Conservation (phyloP, 2,888 invertebrate species). For the Apamea epomidion region DNA sequence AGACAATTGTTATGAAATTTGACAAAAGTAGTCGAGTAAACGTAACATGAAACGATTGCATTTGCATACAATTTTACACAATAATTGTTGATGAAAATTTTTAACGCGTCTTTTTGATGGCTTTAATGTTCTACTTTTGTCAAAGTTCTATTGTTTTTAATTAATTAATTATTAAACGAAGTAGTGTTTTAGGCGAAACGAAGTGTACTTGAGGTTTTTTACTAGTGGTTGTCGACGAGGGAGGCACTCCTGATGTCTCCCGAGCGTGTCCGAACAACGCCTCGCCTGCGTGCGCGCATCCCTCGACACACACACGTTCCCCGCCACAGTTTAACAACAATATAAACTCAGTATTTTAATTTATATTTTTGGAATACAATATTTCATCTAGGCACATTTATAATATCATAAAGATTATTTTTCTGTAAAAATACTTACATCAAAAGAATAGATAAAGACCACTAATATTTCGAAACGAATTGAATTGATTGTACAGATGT, state of each 20-base stretch:
- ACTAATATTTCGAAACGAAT: constrained; percentile 66
- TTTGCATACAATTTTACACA: constrained; percentile 68
- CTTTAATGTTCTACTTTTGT: constrained; percentile 80
- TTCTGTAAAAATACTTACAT: constrained; percentile 67
- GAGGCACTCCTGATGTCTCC: constrained; percentile 39
- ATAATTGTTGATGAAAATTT: constrained; percentile 68
- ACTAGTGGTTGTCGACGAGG: constrained; percentile 64
- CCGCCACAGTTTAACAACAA: constrained; percentile 41
- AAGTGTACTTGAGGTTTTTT: constrained; percentile 79
- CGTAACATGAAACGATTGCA: constrained; percentile 59
- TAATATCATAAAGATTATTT: constrained; percentile 72
- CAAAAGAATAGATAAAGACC: constrained; percentile 51
- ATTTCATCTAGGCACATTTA: constrained; percentile 69
- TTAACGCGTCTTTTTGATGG: constrained; percentile 73
- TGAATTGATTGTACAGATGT: constrained; percentile 67
- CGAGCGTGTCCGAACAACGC: constrained; percentile 7
- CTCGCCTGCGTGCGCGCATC: constrained; percentile 3
- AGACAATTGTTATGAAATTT: constrained; percentile 81
- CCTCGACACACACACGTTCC: constrained; percentile 20
- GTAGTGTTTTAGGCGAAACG: constrained; percentile 76
- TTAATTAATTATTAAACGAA: constrained; percentile 73
- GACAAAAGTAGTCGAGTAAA: constrained; percentile 78
- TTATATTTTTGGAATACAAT: constrained; percentile 78
- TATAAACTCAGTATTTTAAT: constrained; percentile 59
- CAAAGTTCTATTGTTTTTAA: constrained; percentile 79